Conservation (phyloP, 1,140 invertebrate species). For the Gonioctena quinquepunctata region DNA sequence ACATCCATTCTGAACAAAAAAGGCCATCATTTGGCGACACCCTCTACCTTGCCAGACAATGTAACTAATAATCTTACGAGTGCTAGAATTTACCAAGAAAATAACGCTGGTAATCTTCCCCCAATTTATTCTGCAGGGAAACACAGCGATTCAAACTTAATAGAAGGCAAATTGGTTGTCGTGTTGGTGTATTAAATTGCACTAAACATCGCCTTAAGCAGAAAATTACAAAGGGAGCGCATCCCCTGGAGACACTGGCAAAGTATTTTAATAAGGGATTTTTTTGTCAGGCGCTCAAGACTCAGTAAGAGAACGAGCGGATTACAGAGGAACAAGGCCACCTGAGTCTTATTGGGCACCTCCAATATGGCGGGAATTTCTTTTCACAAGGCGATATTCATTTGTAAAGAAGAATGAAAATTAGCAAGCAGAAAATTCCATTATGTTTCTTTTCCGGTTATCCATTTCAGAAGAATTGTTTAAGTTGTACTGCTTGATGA, state of each 20-base stretch:
- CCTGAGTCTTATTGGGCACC: slow-evolving; percentile 33
- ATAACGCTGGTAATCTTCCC: neutral
- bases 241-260: slow-evolving; percentile 31
- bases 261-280: slow-evolving; percentile 43
- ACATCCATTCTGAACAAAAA: no score
- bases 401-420: no score
- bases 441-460: no score
- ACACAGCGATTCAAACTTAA: slow-evolving; percentile 3
- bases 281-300: slow-evolving; percentile 40
- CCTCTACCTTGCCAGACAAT: no score
- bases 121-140: neutral
- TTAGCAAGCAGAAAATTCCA: no score
- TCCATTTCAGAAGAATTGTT: no score
- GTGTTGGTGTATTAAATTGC: slow-evolving; percentile 25
- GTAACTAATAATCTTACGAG: neutral
- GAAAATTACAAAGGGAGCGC: slow-evolving; percentile 32
- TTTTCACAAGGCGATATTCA: no score
- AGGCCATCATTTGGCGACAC: no score
- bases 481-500: no score
- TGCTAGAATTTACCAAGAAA: neutral
- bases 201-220: slow-evolving; percentile 31
- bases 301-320: slow-evolving; percentile 32
- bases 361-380: slow-evolving; percentile 36
- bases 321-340: slow-evolving; percentile 30
- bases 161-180: slow-evolving; percentile 9